Percentiles rank a stretch among this genome's conserved stretches.
These are phyloP conservation scores for Papilio polytes DNA, from an alignment of 1,140 invertebrate species.

Conservation along the genomic window DNA sequence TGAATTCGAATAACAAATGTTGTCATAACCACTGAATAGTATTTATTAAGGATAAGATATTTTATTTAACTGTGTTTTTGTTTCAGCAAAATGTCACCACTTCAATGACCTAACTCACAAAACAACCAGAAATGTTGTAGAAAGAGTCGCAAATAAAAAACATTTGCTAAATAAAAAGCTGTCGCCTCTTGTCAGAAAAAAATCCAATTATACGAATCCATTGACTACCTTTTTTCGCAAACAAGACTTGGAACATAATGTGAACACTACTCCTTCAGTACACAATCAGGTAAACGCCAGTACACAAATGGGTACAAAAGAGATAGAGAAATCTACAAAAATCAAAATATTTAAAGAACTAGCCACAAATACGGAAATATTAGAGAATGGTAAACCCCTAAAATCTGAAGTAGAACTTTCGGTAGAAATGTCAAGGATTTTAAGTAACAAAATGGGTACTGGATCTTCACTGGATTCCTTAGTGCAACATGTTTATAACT, in stretches of 20 bases:
- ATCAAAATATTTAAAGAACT: conserved; percentile 35
- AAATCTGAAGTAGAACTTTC: conserved; percentile 29
- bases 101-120: conserved; percentile 32
- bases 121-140: conserved; percentile 66
- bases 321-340: conserved; percentile 16
- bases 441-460: conserved; percentile 38
- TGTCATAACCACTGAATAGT: not conserved
- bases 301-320: conserved; percentile 8
- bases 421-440: conserved; percentile 27
- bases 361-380: conserved; percentile 23
- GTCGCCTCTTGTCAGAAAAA: conserved; percentile 61
- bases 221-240: not conserved
- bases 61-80: not conserved
- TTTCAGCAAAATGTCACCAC: conserved; percentile 32
- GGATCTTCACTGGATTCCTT: conserved; percentile 65
- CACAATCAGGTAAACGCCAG: conserved; percentile 15
- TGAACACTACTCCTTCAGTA: conserved; percentile 38
- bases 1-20: too few species aligned
- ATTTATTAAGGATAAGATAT: not conserved
- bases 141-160: conserved; percentile 46
- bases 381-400: not conserved
- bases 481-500: conserved; percentile 68
- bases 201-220: conserved; percentile 58
- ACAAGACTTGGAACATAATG: conserved; percentile 45
- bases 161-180: conserved; percentile 55